Evolutionary conservation across 2,113 vertebrate species (phyloP), one percentile per base, ranked within the genome.

Genomic region (Scomber japonicus): DNA sequence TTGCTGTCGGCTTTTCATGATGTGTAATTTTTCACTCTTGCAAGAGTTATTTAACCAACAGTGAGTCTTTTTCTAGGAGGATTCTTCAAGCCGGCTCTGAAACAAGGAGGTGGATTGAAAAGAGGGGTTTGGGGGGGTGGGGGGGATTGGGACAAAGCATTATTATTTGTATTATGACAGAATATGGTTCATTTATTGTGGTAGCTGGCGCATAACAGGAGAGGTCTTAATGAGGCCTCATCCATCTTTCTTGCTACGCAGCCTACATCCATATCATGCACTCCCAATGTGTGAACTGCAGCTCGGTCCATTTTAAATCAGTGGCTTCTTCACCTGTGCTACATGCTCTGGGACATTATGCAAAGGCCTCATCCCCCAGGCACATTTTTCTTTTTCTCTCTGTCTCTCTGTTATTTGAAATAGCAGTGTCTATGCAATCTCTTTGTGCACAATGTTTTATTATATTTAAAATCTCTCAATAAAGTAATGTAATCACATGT

Each of bases 271-370:
- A 71, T 56, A 49, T 65, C 14, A 73, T 78, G 77, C 77, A 50
- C 50, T 89, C 82, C 35, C 82, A 87, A 83, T 76, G 59, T 35
- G 30, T 59, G 63, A 86, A 84, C 86, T 75, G 85, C 73, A 68
- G 51, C 78, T 67, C 66, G 76, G 81, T 90, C 89, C 80, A 79
- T 90, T 92, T 89, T 72, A 91, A 91, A 92, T 79, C 82, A 87
- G 81, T 80, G 76, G 60, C 82, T 78, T 81, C 83, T 86, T 92
- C 89, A 91, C 84, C 82, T 90, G 91, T 60, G 78, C 72, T 65
- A 72, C 65, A 72, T 65, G 80, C 82, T 84, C 54, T 83, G 83
- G 88, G 91, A 94, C 88, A 92, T 93, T 92, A 93, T 93, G 93
- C 88, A 91, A 94, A 94, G 93, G 46, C 61, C 10, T 44, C 19